Percentiles rank a stretch among this genome's conserved stretches.
phyloP scores from a whole-genome alignment of 2,113 vertebrate genomes.

The Suncus etruscus region DNA sequence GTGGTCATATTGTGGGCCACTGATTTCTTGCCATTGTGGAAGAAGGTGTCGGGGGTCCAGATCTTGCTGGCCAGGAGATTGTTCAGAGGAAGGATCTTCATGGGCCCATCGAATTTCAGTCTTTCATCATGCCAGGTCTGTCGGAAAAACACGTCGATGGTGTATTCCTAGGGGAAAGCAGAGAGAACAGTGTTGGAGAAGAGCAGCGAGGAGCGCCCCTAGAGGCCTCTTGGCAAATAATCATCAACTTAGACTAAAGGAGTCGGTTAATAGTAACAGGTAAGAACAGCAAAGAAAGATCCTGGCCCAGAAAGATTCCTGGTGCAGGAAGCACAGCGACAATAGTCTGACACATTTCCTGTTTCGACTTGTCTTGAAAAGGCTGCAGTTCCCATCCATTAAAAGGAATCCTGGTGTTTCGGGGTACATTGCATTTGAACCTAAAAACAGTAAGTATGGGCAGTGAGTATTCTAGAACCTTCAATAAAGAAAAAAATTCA shows the following conservation, averaged over 20 bases:
- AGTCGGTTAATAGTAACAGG: no score
- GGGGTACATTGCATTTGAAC: constrained; percentile 18
- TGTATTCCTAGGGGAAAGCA: constrained; percentile 93
- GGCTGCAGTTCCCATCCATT: no score
- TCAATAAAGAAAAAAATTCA: constrained; percentile 29
- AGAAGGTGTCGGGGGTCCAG: constrained; percentile 99
- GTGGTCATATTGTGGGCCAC: constrained; percentile 99
- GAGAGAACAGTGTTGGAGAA: constrained; percentile 1
- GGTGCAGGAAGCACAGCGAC: no score
- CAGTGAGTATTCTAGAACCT: not conserved
- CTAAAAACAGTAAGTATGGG: not conserved
- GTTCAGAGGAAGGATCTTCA: constrained; percentile 97
- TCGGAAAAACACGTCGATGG: constrained; percentile 99
- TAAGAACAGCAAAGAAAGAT: no score
- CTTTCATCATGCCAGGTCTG: constrained; percentile 98
- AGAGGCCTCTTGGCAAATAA: not conserved
- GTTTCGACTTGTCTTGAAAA: no score
- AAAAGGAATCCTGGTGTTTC: constrained; percentile 24
- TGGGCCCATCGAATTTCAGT: constrained; percentile 97
- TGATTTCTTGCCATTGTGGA: constrained; percentile 98
- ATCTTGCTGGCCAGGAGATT: constrained; percentile 99
- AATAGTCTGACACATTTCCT: no score
- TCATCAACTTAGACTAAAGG: no score
- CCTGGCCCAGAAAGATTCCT: no score
- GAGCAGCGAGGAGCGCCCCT: not conserved